Evolutionary conservation across 2,888 invertebrate genomes (phyloP), one percentile per base, ranked within the genome.

Genomic region (Tillus elongatus): DNA sequence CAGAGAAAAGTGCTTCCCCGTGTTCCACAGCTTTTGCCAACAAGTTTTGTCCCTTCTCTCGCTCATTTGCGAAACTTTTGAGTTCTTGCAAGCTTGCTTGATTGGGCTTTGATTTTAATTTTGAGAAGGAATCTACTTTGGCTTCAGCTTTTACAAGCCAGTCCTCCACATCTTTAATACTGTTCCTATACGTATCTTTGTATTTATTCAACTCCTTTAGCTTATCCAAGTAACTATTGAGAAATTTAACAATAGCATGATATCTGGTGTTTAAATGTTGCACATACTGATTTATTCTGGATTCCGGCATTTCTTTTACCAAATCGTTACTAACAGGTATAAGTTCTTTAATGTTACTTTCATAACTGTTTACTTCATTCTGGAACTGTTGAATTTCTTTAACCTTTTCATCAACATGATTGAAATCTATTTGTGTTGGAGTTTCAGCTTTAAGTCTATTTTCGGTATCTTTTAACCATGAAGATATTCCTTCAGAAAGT

Each of bases 1-100:
- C 81, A 8, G 56, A 53, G 54, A 91, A 91, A 6, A 96, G 68
- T 3, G 82, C 77, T 68, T 96, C 95, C 0, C 93, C 93, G 36
- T 83, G 77, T 61, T 88, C 88, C 1, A 89, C 79, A 0, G 86
- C 85, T 50, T 73, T 78, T 51, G 85, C 88, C 1, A 93, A 63
- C 26, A 89, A 66, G 15, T 69, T 67, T 56, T 88, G 88, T 0
- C 91, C 92, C 36, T 75, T 70, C 51, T 91, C 89, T 50, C 88
- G 80, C 54, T 81, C 77, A 32, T 75, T 75, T 19, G 74, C 75
- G 40, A 85, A 75, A 44, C 73, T 75, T 53, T 84, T 87, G 8
- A 90, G 68, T 52, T 84, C 83, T 46, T 81, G 77, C 35, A 90
- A 63, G 52, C 86, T 82, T 19, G 80, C 75, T 43, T 82, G 77